A percentile compares a stretch with the other conserved stretches of the same genome.
These are phyloP conservation scores for Pegea sp. DNA, from an alignment of 23 tunicate genomes.

Conservation along the genomic window DNA sequence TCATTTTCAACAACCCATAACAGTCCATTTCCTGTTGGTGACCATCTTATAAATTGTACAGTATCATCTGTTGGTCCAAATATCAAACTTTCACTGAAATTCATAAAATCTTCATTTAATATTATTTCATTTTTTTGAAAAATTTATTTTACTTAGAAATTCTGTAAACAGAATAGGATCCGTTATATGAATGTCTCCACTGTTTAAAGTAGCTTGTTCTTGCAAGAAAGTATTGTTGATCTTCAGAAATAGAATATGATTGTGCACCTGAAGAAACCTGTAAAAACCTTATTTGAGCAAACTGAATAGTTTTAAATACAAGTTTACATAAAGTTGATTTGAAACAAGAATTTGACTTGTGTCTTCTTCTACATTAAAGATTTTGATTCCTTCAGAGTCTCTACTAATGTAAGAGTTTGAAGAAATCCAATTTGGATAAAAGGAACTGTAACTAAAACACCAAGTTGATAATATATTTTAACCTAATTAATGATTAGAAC, in stretches of 20 bases:
- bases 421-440: conserved; percentile 70
- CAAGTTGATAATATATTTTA: not conserved
- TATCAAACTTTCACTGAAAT: conserved; percentile 1
- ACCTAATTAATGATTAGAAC: not conserved
- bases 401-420: conserved; percentile 24
- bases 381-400: conserved; percentile 35
- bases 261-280: conserved; percentile 8
- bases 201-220: conserved; percentile 62
- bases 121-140: not conserved
- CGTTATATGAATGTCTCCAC: conserved; percentile 91
- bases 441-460: conserved; percentile 25
- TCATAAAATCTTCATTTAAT: not conserved
- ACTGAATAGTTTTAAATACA: no score
- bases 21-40: conserved; percentile 41
- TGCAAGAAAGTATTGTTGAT: conserved; percentile 27
- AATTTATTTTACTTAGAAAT: conserved; percentile 11
- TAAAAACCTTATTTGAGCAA: not conserved
- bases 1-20: conserved; percentile 69
- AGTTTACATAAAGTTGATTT: conserved; percentile 43
- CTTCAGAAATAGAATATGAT: conserved; percentile 47
- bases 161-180: conserved; percentile 47
- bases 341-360: conserved; percentile 4
- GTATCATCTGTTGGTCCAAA: conserved; percentile 7
- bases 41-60: conserved; percentile 72
- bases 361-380: conserved; percentile 8